Percentiles rank a stretch among this genome's conserved stretches.
phyloP scores from a whole-genome alignment of 1,140 invertebrate species.

The Nautilus pompilius region DNA sequence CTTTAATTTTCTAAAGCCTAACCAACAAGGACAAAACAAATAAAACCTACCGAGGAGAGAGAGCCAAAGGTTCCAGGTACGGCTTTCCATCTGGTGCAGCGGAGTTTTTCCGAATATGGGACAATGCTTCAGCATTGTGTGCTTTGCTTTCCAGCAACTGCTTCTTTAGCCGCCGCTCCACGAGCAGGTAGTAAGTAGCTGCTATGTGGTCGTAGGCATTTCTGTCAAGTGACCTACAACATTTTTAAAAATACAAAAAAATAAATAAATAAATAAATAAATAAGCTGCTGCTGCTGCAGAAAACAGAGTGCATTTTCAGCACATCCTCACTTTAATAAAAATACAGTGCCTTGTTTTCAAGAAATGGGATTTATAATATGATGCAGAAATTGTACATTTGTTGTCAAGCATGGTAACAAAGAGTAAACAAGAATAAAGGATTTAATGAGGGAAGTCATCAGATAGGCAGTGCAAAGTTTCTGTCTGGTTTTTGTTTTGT shows the following conservation, averaged over 20 bases:
- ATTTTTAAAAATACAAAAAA: slow-evolving; percentile 10
- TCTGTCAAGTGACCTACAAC: slow-evolving; percentile 80
- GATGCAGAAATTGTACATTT: too few species aligned
- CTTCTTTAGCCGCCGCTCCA: slow-evolving; percentile 81
- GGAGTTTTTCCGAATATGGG: slow-evolving; percentile 40
- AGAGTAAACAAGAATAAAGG: too few species aligned
- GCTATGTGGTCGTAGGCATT: slow-evolving; percentile 98
- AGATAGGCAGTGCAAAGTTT: too few species aligned
- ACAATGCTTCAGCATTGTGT: slow-evolving; percentile 19
- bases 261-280: neutral
- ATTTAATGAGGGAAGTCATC: too few species aligned
- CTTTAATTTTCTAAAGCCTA: too few species aligned
- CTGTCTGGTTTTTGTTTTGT: too few species aligned
- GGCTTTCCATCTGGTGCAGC: slow-evolving; percentile 38
- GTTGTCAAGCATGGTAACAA: too few species aligned
- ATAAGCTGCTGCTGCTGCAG: too few species aligned
- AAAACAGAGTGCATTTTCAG: neutral
- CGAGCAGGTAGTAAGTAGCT: slow-evolving; percentile 95
- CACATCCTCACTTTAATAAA: too few species aligned
- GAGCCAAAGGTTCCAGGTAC: slow-evolving; percentile 54
- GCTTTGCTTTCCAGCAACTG: slow-evolving; percentile 22
- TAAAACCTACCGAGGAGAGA: slow-evolving; percentile 54
- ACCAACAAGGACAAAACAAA: neutral
- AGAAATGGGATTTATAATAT: too few species aligned
- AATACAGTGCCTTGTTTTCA: too few species aligned